A percentile compares a stretch with the other conserved stretches of the same genome.
These are phyloP conservation scores for Chaitophorus viminalis DNA, from an alignment of 2,888 invertebrate species.

Conservation along the genomic window DNA sequence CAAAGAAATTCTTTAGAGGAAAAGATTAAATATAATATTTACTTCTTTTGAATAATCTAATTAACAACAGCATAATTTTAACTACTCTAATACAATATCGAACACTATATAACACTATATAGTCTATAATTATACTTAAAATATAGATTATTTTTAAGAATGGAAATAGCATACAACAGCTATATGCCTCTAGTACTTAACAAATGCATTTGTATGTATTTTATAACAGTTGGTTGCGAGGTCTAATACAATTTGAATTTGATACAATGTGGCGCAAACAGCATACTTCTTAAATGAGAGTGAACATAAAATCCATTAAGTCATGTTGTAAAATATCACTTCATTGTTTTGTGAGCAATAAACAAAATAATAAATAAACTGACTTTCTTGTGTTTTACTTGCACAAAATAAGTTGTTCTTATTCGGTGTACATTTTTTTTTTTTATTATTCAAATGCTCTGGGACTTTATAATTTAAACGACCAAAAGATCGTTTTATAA, in stretches of 20 bases:
- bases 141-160: background rate
- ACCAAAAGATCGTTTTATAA: no score
- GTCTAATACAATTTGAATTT: conserved; percentile 2
- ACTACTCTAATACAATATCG: background rate
- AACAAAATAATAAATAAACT: background rate
- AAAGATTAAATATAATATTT: background rate
- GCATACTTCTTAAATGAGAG: background rate
- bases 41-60: background rate
- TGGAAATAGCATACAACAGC: background rate
- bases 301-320: conserved; percentile 6
- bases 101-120: no score
- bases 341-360: background rate
- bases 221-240: background rate
- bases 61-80: background rate
- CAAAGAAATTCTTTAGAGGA: background rate
- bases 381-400: background rate
- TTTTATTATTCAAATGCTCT: background rate
- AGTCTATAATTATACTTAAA: no score
- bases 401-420: background rate
- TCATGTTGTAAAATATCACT: conserved; percentile 12
- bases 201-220: background rate
- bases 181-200: no score
- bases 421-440: background rate
- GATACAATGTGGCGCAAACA: background rate
- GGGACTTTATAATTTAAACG: no score